phyloP scores from a whole-genome alignment of 2,113 vertebrate species.

The Peucedramus taeniatus region DNA sequence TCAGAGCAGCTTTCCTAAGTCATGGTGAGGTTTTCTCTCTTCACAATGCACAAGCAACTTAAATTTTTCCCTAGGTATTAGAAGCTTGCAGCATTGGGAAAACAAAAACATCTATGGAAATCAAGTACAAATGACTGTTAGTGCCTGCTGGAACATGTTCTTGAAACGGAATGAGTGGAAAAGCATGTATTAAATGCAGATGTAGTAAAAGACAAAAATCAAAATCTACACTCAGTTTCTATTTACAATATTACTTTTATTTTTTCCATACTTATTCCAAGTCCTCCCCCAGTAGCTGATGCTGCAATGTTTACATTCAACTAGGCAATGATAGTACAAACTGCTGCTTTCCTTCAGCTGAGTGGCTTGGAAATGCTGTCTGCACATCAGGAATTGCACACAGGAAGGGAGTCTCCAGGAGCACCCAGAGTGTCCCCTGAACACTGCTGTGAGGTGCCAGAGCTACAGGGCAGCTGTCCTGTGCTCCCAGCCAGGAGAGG shows the following conservation, averaged over 20 bases:
- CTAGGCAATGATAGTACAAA: not conserved
- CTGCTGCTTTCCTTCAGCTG: not conserved
- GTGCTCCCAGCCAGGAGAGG: not conserved
- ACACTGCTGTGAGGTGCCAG: not conserved
- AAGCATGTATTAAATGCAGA: not conserved
- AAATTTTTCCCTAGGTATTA: not conserved
- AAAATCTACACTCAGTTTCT: not conserved
- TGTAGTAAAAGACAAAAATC: not conserved
- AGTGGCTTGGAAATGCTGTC: not conserved
- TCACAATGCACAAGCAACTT: not conserved
- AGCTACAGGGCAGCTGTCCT: not conserved
- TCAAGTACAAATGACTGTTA: not conserved
- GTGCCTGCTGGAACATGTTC: not conserved
- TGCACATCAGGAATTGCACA: not conserved
- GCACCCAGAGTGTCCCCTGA: not conserved
- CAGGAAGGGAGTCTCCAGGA: not conserved
- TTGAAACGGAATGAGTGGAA: not conserved
- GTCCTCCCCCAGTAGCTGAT: not conserved
- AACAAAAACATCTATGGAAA: not conserved
- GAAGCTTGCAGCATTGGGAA: not conserved
- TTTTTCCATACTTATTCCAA: conserved; percentile 38
- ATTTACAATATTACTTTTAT: conserved; percentile 53
- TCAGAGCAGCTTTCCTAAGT: not conserved
- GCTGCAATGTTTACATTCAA: not conserved
- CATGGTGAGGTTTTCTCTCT: not conserved